Evolutionary conservation across 1,140 invertebrate species (phyloP).

Genomic region (Drosophila pectinifera): DNA sequence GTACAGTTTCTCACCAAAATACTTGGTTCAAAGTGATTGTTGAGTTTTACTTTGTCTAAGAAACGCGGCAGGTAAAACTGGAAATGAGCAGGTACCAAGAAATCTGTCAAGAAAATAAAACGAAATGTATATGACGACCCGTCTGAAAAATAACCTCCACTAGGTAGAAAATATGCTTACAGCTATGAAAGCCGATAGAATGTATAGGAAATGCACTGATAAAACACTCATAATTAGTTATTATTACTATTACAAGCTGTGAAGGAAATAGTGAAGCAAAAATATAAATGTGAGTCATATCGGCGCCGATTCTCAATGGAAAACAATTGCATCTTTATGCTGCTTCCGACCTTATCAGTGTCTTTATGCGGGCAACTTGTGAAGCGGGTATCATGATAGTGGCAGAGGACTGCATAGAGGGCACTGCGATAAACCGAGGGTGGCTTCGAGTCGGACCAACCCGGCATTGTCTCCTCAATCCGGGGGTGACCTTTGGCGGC

Average conservation of each 20-base stretch:
- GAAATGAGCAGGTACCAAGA: slow-evolving; percentile 15
- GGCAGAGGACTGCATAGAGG: slow-evolving; percentile 5
- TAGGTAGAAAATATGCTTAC: not conserved
- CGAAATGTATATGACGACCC: not conserved
- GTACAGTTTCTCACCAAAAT: not conserved
- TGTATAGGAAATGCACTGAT: not conserved
- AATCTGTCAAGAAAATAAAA: not conserved
- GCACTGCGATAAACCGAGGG: slow-evolving; percentile 15
- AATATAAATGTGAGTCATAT: slow-evolving; percentile 54
- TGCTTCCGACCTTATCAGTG: slow-evolving; percentile 51
- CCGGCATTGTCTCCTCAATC: slow-evolving; percentile 34
- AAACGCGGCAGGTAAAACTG: slow-evolving; percentile 17
- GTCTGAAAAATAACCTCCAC: not conserved
- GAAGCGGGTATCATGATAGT: slow-evolving; percentile 63
- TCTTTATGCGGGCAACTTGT: slow-evolving; percentile 57
- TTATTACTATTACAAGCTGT: not conserved
- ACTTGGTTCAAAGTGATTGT: no score
- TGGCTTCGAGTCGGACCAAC: slow-evolving; percentile 10
- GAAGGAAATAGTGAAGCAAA: slow-evolving; percentile 3
- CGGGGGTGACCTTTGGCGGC: slow-evolving; percentile 47
- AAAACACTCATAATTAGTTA: not conserved
- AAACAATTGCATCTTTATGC: slow-evolving; percentile 65
- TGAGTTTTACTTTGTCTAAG: not conserved
- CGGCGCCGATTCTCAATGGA: slow-evolving; percentile 26
- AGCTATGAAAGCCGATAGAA: not conserved